Base-by-base conservation (phyloP, 2,888 invertebrate genomes). In the Colostygia pectinataria region DNA sequence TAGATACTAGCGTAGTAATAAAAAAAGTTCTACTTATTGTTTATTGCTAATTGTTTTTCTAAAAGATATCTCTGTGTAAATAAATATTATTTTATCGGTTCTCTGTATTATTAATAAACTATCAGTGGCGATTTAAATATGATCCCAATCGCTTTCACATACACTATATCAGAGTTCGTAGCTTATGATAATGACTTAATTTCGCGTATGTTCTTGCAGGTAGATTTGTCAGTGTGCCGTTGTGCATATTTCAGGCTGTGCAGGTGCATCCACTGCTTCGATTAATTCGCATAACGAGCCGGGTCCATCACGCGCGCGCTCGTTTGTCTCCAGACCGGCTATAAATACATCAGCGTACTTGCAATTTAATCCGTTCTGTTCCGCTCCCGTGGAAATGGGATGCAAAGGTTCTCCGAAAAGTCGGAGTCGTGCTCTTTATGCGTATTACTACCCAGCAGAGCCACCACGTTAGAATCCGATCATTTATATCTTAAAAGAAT, bases 251-350 rank as follows among this genome's bases (percentile, higher is more conserved):
- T 85, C 82, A 84, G 77, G 74, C 69, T 83, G n/a, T n/a, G 75
- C 89, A 88, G 89, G 88, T 75, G 79, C 71, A 76, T 77, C 74
- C 81, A 81, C 82, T 79, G 81, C 79, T 88, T 85, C 89, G 90
- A 90, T 90, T 90, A 90, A 90, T 89, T 87, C 87, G 80, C 82
- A 89, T 89, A 90, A 90, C 89, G 89, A 89, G 89, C 80, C 80
- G 77, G 85, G 87, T 89, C 89, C 89, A 89, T 90, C 89, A 89
- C 86, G 75, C 72, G 82, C 70, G 63, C 80, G 87, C 83, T 83
- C 90, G 87, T 88, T 89, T 89, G 90, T 89, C 89, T 88, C 87
- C 76, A 76, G 77, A 71, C 80, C 76, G 74, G 87, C 89, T 86
- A 88, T 90, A 89, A 89, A 89, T 89, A 89, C 87, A 86, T 89